Conservation (phyloP, 53 echinoderm and acorn worm species). For the Henricia sp. region DNA sequence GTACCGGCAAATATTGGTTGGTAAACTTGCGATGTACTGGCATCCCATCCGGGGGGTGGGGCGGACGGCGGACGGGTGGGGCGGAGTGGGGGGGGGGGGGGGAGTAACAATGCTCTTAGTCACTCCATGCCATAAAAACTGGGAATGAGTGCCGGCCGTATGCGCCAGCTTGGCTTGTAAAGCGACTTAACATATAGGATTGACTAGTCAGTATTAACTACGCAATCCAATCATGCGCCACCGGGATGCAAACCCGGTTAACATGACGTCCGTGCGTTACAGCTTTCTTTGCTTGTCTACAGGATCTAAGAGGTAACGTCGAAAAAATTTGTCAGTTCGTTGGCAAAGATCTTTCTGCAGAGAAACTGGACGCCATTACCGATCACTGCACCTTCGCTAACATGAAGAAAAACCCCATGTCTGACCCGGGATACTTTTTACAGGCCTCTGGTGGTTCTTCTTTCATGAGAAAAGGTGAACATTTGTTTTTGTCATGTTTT, state of each 20-base stretch:
- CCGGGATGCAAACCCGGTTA: neutral
- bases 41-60: neutral
- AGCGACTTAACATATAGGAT: neutral
- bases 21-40: neutral
- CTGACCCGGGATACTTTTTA: neutral
- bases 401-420: slow-evolving; percentile 15
- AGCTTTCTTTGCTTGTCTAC: neutral
- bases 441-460: neutral
- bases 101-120: too few relatives aligned
- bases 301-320: slow-evolving; percentile 39
- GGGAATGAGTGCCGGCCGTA: too few relatives aligned
- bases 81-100: too few relatives aligned
- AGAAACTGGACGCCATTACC: neutral
- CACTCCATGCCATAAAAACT: too few relatives aligned
- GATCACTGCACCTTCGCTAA: slow-evolving; percentile 18
- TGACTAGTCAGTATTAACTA: neutral
- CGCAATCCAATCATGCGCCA: neutral
- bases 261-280: neutral
- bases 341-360: neutral
- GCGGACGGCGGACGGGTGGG: neutral
- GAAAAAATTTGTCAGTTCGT: slow-evolving; percentile 22
- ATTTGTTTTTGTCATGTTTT: neutral
- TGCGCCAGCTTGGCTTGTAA: neutral
- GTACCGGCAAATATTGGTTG: too few relatives aligned
- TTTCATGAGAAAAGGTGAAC: slow-evolving; percentile 37